Conservation (phyloP, 2,888 invertebrate species). For the Scelioninae gen. 1 region DNA sequence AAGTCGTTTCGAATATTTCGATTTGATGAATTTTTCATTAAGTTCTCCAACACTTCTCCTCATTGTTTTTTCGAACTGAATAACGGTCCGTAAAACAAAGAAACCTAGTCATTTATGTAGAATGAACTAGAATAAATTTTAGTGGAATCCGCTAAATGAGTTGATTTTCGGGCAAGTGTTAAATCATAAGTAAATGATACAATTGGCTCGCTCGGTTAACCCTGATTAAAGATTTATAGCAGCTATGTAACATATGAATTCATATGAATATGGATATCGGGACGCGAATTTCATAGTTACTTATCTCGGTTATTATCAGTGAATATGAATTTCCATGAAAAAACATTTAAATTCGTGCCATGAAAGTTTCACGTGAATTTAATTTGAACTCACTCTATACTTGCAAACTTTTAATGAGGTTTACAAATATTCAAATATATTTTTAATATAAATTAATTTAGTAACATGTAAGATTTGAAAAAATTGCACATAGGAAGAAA, state of each 20-base stretch:
- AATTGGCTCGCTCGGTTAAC: background rate
- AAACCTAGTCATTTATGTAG: slow-evolving; percentile 13
- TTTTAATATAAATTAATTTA: too few relatives aligned
- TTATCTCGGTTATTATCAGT: too few relatives aligned
- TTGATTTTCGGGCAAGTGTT: slow-evolving; percentile 15
- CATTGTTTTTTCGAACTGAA: slow-evolving; percentile 22
- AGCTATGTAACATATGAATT: slow-evolving; percentile 1
- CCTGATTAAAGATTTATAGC: slow-evolving; percentile 20
- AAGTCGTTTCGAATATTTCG: slow-evolving; percentile 11
- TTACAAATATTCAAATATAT: too few relatives aligned
- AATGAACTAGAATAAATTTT: slow-evolving; percentile 22
- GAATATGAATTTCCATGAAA: slow-evolving; percentile 4
- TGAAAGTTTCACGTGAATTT: background rate
- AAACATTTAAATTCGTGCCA: background rate
- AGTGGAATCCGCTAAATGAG: background rate
- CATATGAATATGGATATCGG: slow-evolving; percentile 8
- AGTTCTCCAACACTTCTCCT: background rate
- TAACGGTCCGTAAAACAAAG: slow-evolving; percentile 14
- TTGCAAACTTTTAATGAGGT: too few relatives aligned
- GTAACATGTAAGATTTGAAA: too few relatives aligned
- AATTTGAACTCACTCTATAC: too few relatives aligned
- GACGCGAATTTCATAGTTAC: slow-evolving; percentile 5
- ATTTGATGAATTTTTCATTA: slow-evolving; percentile 29
- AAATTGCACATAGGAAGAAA: too few relatives aligned
- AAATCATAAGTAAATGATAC: slow-evolving; percentile 14